Conservation (phyloP, 2,113 vertebrate genomes). For the Campylomormyrus numenius region DNA sequence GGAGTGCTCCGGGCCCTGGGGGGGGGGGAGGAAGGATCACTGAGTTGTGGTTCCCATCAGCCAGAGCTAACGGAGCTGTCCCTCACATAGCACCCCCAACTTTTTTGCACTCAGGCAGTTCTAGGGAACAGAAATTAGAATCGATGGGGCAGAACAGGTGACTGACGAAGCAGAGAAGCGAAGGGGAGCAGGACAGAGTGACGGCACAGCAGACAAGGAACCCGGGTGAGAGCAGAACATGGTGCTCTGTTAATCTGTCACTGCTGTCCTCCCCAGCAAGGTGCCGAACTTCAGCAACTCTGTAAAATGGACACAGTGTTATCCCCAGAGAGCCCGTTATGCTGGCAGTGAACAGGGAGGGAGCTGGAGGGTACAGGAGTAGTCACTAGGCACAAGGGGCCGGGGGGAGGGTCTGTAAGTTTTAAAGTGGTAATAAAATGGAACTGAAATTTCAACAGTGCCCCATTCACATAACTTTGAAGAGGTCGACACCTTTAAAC, state of each 20-base stretch:
- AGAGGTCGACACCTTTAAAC: background rate
- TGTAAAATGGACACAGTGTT: background rate
- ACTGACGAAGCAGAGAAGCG: background rate
- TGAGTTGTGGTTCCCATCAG: background rate
- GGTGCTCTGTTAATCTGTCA: background rate
- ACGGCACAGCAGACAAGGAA: background rate
- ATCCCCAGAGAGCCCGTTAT: background rate
- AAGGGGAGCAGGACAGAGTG: background rate
- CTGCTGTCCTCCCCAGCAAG: background rate
- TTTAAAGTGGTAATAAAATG: background rate
- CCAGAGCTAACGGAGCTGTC: background rate
- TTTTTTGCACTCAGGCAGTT: background rate
- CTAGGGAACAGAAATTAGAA: background rate
- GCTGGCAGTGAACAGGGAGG: background rate
- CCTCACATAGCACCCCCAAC: background rate
- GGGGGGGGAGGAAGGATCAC: background rate
- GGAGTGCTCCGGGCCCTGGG: constrained; percentile 92
- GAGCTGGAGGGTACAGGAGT: background rate
- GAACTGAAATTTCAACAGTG: background rate
- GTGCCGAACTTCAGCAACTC: background rate
- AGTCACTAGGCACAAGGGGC: background rate
- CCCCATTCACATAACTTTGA: background rate
- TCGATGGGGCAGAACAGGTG: background rate
- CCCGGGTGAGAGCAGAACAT: background rate
- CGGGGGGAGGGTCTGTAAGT: background rate